These are phyloP conservation scores for cat (Felis catus) DNA, from an alignment of 2,113 vertebrate genomes.

Conservation along the genomic window DNA sequence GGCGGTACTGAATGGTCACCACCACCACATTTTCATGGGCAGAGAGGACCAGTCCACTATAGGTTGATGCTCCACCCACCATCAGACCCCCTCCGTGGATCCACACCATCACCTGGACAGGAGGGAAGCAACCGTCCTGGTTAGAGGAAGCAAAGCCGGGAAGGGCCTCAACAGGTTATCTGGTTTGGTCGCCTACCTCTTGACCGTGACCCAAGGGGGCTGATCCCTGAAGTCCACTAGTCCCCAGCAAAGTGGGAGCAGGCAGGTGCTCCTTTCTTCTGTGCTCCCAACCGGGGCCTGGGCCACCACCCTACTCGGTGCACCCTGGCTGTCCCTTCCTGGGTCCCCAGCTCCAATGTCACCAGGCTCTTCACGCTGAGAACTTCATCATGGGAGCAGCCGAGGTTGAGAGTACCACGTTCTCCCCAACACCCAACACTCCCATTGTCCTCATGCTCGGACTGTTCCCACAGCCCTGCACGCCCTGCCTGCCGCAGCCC, in stretches of 20 bases:
- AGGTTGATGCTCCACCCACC: conserved; percentile 81
- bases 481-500: fast-evolving
- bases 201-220: neutral
- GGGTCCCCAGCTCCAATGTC: neutral
- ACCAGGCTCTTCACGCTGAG: neutral
- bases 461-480: fast-evolving
- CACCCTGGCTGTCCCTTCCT: too few relatives aligned
- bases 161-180: neutral
- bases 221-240: neutral
- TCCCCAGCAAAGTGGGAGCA: neutral
- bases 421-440: fast-evolving
- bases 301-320: fast-evolving
- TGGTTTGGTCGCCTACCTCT: neutral
- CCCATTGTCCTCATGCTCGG: fast-evolving
- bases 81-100: conserved; percentile 88
- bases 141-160: neutral
- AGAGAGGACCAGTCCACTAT: conserved; percentile 83
- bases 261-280: fast-evolving
- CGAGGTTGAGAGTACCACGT: neutral
- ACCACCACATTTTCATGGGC: conserved; percentile 88
- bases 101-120: conserved; percentile 89
- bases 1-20: conserved; percentile 88
- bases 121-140: neutral
- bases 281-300: fast-evolving
- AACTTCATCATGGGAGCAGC: neutral